Conservation (phyloP, 1,140 invertebrate species). For the Cydia splendana region DNA sequence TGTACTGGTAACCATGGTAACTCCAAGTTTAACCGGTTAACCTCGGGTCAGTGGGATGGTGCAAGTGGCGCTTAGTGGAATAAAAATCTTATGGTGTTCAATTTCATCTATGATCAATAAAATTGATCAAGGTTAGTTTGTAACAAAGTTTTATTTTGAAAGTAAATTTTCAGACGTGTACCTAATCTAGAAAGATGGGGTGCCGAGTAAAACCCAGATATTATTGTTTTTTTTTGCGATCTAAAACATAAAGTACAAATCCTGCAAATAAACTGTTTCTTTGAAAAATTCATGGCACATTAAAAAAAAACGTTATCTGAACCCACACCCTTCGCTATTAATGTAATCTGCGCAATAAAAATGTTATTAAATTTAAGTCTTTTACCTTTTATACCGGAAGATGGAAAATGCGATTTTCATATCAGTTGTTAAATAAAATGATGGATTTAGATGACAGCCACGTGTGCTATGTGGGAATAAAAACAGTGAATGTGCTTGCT, state of each 20-base stretch:
- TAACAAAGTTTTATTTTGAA: too few species aligned
- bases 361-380: slow-evolving; percentile 70
- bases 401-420: slow-evolving; percentile 71
- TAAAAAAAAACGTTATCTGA: slow-evolving; percentile 19
- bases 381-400: slow-evolving; percentile 63
- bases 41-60: too few species aligned
- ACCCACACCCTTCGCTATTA: slow-evolving; percentile 46
- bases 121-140: too few species aligned
- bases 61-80: too few species aligned
- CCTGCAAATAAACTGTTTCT: slow-evolving; percentile 7
- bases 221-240: background rate
- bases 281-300: slow-evolving; percentile 20
- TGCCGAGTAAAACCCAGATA: too few species aligned
- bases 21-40: too few species aligned
- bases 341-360: slow-evolving; percentile 75
- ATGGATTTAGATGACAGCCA: slow-evolving; percentile 55
- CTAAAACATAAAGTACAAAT: slow-evolving; percentile 35
- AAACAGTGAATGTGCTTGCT: slow-evolving; percentile 16
- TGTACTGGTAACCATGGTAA: too few species aligned
- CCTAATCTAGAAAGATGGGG: too few species aligned
- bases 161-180: too few species aligned
- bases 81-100: too few species aligned
- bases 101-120: too few species aligned
- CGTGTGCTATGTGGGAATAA: slow-evolving; percentile 38
- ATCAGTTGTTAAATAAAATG: slow-evolving; percentile 73